Evolutionary conservation across 2,113 vertebrate species (phyloP), one percentile per base, ranked within the genome.

Genomic region (Erythrocercus mccallii): DNA sequence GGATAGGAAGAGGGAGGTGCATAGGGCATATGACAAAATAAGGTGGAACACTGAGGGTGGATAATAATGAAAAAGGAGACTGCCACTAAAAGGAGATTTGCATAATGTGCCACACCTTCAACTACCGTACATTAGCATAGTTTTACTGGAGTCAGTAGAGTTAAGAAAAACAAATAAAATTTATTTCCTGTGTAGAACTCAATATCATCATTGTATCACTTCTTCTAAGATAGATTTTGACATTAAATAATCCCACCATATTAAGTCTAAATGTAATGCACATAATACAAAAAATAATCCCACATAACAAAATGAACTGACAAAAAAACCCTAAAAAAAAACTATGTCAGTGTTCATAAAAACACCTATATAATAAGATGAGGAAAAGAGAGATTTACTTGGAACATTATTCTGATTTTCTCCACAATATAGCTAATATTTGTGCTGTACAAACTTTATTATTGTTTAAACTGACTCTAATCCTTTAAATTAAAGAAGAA

Each of bases 401-500:
- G 13, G 10, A 54, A 62, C 86, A 53, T 66, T 48, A 53, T 66
- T 70, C 14, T 84, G 38, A 22, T 27, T 33, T 66, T 33, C 12
- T 62, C 21, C 35, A 74, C 11, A 58, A 51, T 47, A 51, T 6
- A 84, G 19, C 7, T 79, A n/a, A 92, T 54, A 61, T 21, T 58
- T 14, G 4, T 58, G 27, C 8, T 33, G 14, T 40, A 54, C 2
- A 56, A 92, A 69, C 11, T 58, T 86, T 33, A 50, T 78, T 30
- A 62, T 19, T 44, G 53, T 77, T 86, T 65, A 92, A 83, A 53
- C 5, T 70, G 30, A 61, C 25, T 83, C 35, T 65, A 77, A 45
- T 14, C 17, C 28, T 77, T 69, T 73, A 90, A 74, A 48, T 86
- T 69, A 70, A 70, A 81, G 42, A 45, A 77, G 11, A 96, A 68